Conservation (phyloP, 53 echinoderm and acorn worm species). For the Glandiceps talaboti region DNA sequence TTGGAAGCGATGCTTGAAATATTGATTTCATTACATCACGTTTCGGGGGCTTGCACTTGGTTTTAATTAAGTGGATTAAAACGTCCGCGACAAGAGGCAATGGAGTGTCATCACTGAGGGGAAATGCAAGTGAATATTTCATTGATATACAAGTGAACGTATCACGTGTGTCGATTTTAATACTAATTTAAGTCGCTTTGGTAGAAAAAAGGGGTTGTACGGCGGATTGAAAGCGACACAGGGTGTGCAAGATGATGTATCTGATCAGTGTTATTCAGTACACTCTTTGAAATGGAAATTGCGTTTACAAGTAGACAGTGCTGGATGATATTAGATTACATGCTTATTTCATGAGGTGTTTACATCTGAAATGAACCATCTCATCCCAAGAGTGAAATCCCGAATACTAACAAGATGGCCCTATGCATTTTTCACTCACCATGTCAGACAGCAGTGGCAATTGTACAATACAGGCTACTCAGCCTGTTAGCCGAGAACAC, state of each 20-base stretch:
- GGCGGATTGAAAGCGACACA: too few species aligned
- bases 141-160: too few species aligned
- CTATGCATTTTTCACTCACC: neutral
- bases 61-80: neutral
- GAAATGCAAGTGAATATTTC: neutral
- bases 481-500: too few species aligned
- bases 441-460: too few species aligned
- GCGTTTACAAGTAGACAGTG: neutral
- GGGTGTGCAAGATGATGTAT: too few species aligned
- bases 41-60: neutral
- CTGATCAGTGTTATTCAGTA: too few species aligned
- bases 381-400: neutral
- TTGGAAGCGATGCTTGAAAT: neutral
- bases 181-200: too few species aligned
- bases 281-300: neutral
- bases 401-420: neutral
- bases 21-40: neutral
- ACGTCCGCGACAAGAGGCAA: neutral
- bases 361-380: neutral
- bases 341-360: neutral
- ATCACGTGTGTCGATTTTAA: too few species aligned
- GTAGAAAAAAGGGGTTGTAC: too few species aligned
- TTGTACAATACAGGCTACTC: too few species aligned
- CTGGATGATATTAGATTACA: neutral
- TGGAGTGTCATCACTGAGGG: neutral